phyloP scores from a whole-genome alignment of 2,113 vertebrate genomes.

The Loxodonta africana region DNA sequence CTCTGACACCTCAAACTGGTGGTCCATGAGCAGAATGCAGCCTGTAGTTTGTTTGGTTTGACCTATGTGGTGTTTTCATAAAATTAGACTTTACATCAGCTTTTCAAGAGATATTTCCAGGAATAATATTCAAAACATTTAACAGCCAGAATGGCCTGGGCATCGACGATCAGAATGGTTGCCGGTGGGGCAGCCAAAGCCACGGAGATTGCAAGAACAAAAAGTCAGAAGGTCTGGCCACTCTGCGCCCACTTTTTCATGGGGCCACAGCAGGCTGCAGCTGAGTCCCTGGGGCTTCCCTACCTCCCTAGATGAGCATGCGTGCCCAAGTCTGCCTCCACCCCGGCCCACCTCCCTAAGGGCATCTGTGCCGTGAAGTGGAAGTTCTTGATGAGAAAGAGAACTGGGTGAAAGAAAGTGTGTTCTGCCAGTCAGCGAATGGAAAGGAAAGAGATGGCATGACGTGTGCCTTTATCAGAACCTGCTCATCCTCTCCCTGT shows the following conservation, averaged over 20 bases:
- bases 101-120: background rate
- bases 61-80: background rate
- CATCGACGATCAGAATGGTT: background rate
- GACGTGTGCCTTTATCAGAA: background rate
- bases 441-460: background rate
- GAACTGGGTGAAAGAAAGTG: background rate
- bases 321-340: background rate
- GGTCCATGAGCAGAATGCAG: fast-evolving
- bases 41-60: background rate
- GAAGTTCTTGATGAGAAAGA: background rate
- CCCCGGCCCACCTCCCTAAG: background rate
- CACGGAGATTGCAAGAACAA: background rate
- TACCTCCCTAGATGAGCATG: fast-evolving
- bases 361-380: background rate
- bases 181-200: fast-evolving
- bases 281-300: fast-evolving
- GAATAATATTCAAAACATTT: conserved; percentile 12
- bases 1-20: background rate
- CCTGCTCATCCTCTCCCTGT: background rate
- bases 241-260: fast-evolving
- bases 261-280: fast-evolving
- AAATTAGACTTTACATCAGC: conserved; percentile 28
- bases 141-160: background rate
- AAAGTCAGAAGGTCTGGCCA: background rate
- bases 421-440: fast-evolving